Percentiles rank a stretch among this genome's conserved stretches.
Evolutionary conservation across 2,888 invertebrate genomes (phyloP).

Genomic region (Diploptera punctata): DNA sequence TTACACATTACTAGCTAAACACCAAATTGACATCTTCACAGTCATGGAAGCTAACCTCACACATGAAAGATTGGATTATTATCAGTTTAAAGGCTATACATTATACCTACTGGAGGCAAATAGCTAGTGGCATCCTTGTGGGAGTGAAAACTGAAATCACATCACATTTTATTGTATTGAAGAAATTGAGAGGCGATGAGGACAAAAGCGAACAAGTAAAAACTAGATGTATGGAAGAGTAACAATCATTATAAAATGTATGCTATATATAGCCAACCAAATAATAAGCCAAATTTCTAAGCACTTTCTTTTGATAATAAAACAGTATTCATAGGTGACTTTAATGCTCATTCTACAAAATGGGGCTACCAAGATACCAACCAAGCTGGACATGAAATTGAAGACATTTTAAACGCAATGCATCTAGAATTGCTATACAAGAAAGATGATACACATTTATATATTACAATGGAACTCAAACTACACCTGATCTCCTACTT

Average conservation of each 20-base stretch:
- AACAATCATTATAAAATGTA: no score
- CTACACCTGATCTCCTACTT: no score
- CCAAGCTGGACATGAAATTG: neutral
- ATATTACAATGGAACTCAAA: neutral
- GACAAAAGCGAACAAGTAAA: neutral
- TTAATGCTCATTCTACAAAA: no score
- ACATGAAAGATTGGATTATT: no score
- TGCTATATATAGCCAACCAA: neutral
- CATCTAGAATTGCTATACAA: neutral
- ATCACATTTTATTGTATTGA: no score
- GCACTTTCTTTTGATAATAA: neutral
- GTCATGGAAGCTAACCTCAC: neutral
- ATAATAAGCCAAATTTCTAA: neutral
- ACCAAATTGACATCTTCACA: slow-evolving; percentile 3
- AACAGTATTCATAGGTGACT: neutral
- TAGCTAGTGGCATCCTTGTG: no score
- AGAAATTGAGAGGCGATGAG: neutral
- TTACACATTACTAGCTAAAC: no score
- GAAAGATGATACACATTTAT: neutral
- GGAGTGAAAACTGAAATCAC: no score
- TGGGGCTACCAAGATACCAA: neutral
- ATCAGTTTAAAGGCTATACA: no score
- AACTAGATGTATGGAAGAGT: no score
- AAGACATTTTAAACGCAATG: neutral
- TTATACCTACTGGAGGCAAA: no score